These are phyloP conservation scores for Trachelus tabidus DNA, from an alignment of 2,888 invertebrate species.

Conservation along the genomic window DNA sequence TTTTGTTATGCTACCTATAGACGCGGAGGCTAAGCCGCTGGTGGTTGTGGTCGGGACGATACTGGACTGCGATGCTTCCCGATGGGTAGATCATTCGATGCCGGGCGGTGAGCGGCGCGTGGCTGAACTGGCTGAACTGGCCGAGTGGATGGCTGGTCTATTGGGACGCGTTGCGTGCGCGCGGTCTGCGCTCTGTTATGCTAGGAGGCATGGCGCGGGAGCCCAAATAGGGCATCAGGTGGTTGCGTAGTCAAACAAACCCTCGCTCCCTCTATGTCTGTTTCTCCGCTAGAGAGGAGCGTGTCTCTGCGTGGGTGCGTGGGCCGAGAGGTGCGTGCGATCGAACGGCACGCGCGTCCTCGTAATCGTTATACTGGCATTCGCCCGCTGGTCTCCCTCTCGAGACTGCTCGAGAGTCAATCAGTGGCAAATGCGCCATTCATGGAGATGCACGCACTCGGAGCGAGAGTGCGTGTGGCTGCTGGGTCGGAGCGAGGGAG, in stretches of 20 bases:
- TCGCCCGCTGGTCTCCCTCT: background rate
- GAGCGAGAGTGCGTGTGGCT: background rate
- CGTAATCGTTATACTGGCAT: background rate
- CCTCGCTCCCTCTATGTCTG: slow-evolving; percentile 20
- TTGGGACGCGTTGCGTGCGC: slow-evolving; percentile 25
- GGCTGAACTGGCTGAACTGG: slow-evolving; percentile 12
- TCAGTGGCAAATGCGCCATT: background rate
- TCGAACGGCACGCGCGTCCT: slow-evolving; percentile 14
- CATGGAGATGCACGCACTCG: background rate
- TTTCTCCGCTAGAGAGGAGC: background rate
- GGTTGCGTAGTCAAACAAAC: slow-evolving; percentile 53
- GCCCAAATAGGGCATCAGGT: slow-evolving; percentile 62
- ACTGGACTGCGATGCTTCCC: background rate
- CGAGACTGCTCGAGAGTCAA: background rate
- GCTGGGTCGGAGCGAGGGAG: background rate
- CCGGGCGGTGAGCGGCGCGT: slow-evolving; percentile 15
- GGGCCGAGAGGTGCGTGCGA: slow-evolving; percentile 22
- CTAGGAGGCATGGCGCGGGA: slow-evolving; percentile 56
- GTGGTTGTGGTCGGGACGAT: background rate
- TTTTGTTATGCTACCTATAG: slow-evolving; percentile 49
- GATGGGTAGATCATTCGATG: background rate
- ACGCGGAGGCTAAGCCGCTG: background rate
- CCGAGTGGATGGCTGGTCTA: slow-evolving; percentile 25
- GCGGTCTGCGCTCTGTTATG: slow-evolving; percentile 34
- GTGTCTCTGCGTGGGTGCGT: slow-evolving; percentile 34